Conservation (phyloP, 2,113 vertebrate species). For the Grantiella picta region DNA sequence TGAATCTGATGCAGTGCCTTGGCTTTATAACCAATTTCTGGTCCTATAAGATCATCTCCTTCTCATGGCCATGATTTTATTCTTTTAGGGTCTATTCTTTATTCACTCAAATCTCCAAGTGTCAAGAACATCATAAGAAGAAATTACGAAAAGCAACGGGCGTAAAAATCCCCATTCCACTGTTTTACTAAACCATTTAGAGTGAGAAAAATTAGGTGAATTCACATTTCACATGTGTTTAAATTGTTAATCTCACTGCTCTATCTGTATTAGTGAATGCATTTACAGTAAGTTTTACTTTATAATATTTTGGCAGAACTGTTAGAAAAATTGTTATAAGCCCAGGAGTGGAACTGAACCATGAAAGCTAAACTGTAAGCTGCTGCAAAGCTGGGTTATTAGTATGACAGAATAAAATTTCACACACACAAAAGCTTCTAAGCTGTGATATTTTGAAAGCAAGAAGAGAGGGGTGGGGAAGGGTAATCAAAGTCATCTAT, state of each 20-base stretch:
- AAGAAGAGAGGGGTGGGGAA: not conserved
- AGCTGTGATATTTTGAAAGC: constrained; percentile 20
- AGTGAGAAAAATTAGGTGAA: constrained; percentile 37
- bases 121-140: constrained; percentile 12
- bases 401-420: constrained; percentile 67
- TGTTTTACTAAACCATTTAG: constrained; percentile 11
- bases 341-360: constrained; percentile 49
- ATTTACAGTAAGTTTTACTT: constrained; percentile 16
- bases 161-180: not conserved
- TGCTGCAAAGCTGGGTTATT: constrained; percentile 45
- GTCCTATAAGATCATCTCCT: not conserved
- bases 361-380: constrained; percentile 57
- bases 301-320: constrained; percentile 47
- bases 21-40: not conserved
- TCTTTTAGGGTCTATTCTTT: constrained; percentile 17
- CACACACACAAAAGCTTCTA: constrained; percentile 32
- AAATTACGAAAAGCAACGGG: constrained; percentile 21
- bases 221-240: constrained; percentile 54
- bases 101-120: constrained; percentile 11
- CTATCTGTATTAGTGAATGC: constrained; percentile 49
- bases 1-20: not conserved
- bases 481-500: constrained; percentile 17
- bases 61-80: not conserved
- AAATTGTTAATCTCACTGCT: constrained; percentile 28
- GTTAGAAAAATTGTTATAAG: constrained; percentile 58